Base-by-base conservation (phyloP, 2,113 vertebrate genomes). In the Eidolon helvum region DNA sequence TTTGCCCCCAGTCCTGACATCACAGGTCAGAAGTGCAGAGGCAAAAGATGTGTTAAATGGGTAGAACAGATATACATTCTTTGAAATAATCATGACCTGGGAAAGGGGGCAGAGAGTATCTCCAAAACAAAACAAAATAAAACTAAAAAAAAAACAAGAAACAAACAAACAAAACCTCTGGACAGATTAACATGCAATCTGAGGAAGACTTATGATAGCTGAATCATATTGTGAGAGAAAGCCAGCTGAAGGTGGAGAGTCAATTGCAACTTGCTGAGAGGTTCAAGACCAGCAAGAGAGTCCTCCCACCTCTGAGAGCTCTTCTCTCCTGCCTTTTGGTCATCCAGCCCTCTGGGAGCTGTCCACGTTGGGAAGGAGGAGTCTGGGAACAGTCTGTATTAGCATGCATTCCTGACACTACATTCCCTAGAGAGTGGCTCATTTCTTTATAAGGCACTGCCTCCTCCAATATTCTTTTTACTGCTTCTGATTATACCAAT, bases 401-500 rank as follows among this genome's bases (percentile, higher is more conserved):
- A 53, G 12, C 57, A 10, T 14, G 59, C 24, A 15, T 50, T 50
- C 53, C 35, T 21, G 22, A 11, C 48, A 8, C 68, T 40, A 3
- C 7, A 1, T 61, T 86, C 53, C 53, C 33, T 4, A 0, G 35
- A 61, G 43, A 71, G 45, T 38, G 28, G 74, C 68, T 96, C 11
- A 14, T 79, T 82, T 65, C 59, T 96, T 43, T 40, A 1, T 45
- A 33, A 93, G 83, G 35, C n/a, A 22, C 68, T 16, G 33, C 80
- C 61, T 86, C 24, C 10, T 95, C 28, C 28, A 69, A 1, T 21
- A 10, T 88, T 93, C 43, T 85, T 74, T 90, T 78, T 78, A 38
- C 65, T 69, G 16, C 75, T 66, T 95, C 87, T 90, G 69, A 85
- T 92, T 80, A 82, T 61, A 61, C 87, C 85, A 59, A 45, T 95